Evolutionary conservation across 1,140 invertebrate species (phyloP), one percentile per base, ranked within the genome.

Genomic region (Eueides isabella): DNA sequence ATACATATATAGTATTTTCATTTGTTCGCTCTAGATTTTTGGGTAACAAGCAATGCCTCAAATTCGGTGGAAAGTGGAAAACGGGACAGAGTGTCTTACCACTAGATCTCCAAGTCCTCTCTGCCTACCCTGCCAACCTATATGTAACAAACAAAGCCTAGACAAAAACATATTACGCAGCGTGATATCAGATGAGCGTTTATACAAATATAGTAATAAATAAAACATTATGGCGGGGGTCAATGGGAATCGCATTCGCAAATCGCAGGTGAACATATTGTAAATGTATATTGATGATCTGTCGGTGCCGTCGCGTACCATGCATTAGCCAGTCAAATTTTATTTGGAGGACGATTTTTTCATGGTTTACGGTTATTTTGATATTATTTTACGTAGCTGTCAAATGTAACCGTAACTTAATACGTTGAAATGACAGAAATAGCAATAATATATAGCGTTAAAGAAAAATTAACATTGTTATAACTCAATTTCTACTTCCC

Each of bases 221-320:
- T 78, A 75, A 78, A 65, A 69, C 33, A 73, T 75, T 26, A 78
- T 69, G 73, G 67, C 31, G 69, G 66, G 62, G 73, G 77, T 78
- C 73, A 78, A 78, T 67, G 44, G 73, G 62, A 74, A 64, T 69
- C 76, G 76, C 73, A 78, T 55, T 69, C 72, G 76, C 77, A 78
- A 38, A 64, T 69, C 76, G 76, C 77, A 78, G 77, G 77, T 78
- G 77, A 78, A 78, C 73, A 72, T 66, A 75, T 78, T 62, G 66
- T 62, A 68, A 74, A 74, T 74, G 12, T 64, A 64, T 74, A 64
- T 69, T 71, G 41, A 69, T 44, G 31, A n/a, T 29, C 28, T 62
- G 63, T 16, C 55, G 23, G 61, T 55, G 26, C n/a, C 28, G 12
- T 33, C 71, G 44, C 71, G 35, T 28, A 55, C 28, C 12, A 48